Conservation (phyloP, 1,140 invertebrate species). For the Drosophila busckii region DNA sequence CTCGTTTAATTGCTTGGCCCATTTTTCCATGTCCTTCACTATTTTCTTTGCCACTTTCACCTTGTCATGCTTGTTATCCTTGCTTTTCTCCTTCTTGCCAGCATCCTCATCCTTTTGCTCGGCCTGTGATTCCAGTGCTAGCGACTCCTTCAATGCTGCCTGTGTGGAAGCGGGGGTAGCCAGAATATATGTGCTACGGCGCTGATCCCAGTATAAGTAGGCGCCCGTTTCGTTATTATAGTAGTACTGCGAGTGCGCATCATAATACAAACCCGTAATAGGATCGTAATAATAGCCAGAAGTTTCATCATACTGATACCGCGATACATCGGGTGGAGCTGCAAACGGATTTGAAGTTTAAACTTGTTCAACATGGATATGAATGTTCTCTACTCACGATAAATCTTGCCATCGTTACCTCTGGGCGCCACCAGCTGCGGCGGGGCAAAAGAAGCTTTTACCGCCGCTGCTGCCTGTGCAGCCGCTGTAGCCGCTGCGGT, state of each 20-base stretch:
- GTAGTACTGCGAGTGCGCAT: slow-evolving; percentile 95
- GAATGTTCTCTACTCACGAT: slow-evolving; percentile 80
- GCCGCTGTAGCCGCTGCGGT: slow-evolving; percentile 69
- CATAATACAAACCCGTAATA: slow-evolving; percentile 95
- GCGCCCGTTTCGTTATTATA: slow-evolving; percentile 93
- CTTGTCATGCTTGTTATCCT: slow-evolving; percentile 84
- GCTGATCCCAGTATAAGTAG: slow-evolving; percentile 97
- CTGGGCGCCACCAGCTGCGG: slow-evolving; percentile 78
- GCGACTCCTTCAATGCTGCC: slow-evolving; percentile 63
- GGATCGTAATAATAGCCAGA: slow-evolving; percentile 99
- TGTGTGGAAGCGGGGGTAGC: slow-evolving; percentile 82
- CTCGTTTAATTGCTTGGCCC: slow-evolving; percentile 98
- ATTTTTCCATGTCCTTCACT: slow-evolving; percentile 96
- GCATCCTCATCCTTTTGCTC: slow-evolving; percentile 62
- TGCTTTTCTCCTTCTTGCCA: slow-evolving; percentile 79
- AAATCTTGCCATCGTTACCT: slow-evolving; percentile 84
- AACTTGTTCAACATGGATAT: slow-evolving; percentile 19
- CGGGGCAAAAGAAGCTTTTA: slow-evolving; percentile 55
- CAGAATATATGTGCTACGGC: slow-evolving; percentile 88
- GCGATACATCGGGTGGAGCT: slow-evolving; percentile 92
- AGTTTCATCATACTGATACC: slow-evolving; percentile 95
- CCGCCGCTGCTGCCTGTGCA: slow-evolving; percentile 58
- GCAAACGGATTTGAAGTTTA: slow-evolving; percentile 33
- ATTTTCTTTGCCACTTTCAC: slow-evolving; percentile 99
- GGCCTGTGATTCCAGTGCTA: slow-evolving; percentile 38